A percentile compares a stretch with the other conserved stretches of the same genome.
Evolutionary conservation across 2,797 vertebrate species (phyloP).

Genomic region (Geotrypetes seraphini): DNA sequence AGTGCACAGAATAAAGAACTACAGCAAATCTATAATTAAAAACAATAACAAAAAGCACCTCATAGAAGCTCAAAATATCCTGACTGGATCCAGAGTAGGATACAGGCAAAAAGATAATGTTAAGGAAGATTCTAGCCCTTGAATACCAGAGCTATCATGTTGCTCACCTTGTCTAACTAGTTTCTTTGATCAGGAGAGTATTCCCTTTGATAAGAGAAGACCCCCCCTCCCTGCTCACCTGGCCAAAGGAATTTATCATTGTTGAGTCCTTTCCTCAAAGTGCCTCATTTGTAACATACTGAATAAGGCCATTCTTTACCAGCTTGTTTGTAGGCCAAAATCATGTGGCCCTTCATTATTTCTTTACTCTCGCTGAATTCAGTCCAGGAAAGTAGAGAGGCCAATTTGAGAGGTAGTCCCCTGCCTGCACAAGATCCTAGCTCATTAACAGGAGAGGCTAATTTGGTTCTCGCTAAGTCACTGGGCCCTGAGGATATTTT

Average conservation of each 20-base stretch:
- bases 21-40: too few species aligned
- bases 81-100: too few species aligned
- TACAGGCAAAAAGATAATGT: not conserved
- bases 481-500: not conserved
- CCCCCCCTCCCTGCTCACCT: conserved; percentile 3
- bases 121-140: conserved; percentile 9
- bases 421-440: conserved; percentile 31
- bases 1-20: too few species aligned
- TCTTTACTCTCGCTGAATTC: conserved; percentile 13
- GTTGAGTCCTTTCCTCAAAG: conserved; percentile 3
- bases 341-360: conserved; percentile 4
- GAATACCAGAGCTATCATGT: conserved; percentile 36
- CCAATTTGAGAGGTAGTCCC: conserved; percentile 38
- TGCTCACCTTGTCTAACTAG: conserved; percentile 32
- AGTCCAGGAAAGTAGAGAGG: too few species aligned
- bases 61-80: too few species aligned
- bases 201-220: conserved; percentile 25
- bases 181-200: conserved; percentile 25
- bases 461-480: conserved; percentile 51
- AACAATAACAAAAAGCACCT: too few species aligned
- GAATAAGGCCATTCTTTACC: conserved; percentile 24
- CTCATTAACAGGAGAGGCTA: conserved; percentile 26
- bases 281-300: not conserved
- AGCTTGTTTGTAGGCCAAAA: conserved; percentile 37
- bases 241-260: not conserved